Conservation (phyloP, 2,888 invertebrate genomes). For the Sinotaia quadrata region DNA sequence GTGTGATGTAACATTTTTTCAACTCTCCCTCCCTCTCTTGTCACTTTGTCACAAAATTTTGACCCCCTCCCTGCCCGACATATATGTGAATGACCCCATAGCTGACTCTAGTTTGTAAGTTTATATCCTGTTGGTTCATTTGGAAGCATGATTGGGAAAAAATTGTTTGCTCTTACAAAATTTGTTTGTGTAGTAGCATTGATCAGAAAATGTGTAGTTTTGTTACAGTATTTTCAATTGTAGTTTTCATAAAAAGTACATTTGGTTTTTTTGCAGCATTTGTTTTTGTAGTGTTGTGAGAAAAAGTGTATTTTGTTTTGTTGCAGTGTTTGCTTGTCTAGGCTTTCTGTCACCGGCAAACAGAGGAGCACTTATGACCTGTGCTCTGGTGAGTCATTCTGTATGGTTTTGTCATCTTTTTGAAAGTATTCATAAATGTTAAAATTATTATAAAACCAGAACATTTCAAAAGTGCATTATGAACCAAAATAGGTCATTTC, state of each 20-base stretch:
- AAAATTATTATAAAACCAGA: too few species aligned
- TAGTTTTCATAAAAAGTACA: neutral
- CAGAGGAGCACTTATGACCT: constrained; percentile 98
- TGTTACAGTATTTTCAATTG: constrained; percentile 80
- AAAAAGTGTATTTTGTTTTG: neutral
- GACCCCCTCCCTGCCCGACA: too few species aligned
- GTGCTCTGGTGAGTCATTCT: constrained; percentile 81
- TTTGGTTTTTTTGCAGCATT: neutral
- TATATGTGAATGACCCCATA: too few species aligned
- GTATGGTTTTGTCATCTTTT: neutral
- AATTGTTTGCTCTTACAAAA: constrained; percentile 97
- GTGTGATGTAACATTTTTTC: too few species aligned
- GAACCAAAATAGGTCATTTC: too few species aligned
- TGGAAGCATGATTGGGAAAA: constrained; percentile 89
- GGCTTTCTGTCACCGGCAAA: constrained; percentile 99
- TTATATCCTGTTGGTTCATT: too few species aligned
- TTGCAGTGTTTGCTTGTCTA: constrained; percentile 94
- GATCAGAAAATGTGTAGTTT: constrained; percentile 99
- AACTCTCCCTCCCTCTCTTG: too few species aligned
- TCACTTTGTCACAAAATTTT: too few species aligned
- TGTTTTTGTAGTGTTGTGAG: neutral
- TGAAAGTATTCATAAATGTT: too few species aligned
- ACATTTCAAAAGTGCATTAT: too few species aligned
- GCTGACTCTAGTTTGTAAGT: too few species aligned
- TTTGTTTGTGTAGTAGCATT: constrained; percentile 85